These are phyloP conservation scores for Notolepis coatsorum DNA, from an alignment of 2,797 vertebrate genomes.

Conservation along the genomic window DNA sequence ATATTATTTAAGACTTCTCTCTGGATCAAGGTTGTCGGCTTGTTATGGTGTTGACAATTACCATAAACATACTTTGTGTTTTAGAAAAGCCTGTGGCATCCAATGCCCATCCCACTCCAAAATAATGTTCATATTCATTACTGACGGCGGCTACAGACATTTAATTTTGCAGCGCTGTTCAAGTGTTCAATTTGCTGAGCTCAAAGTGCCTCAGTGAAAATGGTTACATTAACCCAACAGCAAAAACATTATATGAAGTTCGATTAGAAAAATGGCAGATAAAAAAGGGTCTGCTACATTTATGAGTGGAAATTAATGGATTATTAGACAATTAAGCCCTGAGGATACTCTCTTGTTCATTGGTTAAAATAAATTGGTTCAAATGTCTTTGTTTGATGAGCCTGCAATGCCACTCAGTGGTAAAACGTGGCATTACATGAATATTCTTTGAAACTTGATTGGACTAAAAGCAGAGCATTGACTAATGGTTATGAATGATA, in stretches of 20 bases:
- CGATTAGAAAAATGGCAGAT: too few relatives aligned
- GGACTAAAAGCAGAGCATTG: background rate
- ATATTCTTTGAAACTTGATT: background rate
- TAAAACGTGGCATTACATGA: background rate
- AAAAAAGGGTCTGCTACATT: too few relatives aligned
- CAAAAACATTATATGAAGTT: too few relatives aligned
- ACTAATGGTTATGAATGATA: background rate
- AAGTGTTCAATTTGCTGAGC: background rate
- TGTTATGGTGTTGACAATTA: background rate
- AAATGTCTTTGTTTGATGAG: conserved; percentile 7
- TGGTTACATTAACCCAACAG: background rate
- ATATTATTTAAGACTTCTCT: conserved; percentile 23
- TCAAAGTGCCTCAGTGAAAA: background rate
- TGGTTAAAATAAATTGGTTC: conserved; percentile 1
- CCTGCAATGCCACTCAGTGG: conserved; percentile 53
- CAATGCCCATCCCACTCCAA: background rate
- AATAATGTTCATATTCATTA: background rate
- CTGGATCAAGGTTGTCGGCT: background rate
- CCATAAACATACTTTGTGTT: background rate
- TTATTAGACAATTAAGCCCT: background rate
- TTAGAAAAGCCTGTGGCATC: background rate
- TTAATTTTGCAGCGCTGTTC: background rate
- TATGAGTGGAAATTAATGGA: background rate
- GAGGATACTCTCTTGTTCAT: background rate
- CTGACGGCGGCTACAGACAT: background rate